Evolutionary conservation across 2,888 invertebrate genomes (phyloP), one percentile per base, ranked within the genome.

Genomic region (Mermis nigrescens): DNA sequence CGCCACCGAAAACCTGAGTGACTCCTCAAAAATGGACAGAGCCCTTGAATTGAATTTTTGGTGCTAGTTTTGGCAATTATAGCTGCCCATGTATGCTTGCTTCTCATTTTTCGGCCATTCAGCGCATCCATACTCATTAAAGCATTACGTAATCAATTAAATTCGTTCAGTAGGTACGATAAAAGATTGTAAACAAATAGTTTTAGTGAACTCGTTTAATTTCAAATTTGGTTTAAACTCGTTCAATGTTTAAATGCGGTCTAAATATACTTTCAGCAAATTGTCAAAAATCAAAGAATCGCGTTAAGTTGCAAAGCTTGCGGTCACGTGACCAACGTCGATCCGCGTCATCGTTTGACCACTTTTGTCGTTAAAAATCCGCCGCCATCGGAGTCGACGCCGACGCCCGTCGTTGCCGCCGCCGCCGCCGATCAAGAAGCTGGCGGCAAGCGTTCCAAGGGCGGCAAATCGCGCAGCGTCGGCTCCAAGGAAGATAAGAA

Each of bases 341-440:
- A 92, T 76, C 88, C 87, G 77, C 85, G 86, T 73, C 95, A 98
- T 76, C 94, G 94, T 76, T 81, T 98, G 67, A 91, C 94, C 74
- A 94, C 95, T 2, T 99, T 86, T 79, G 98, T 98, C 71, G 79
- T 98, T 67, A 98, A 98, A 79, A 95, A 98, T 80, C 98, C 98
- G 66, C 95, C 98, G 26, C 26, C 26, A 7, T 24, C 15, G 51
- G 15, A 7, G 12, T 12, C 51, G 24, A 3, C 48, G 52, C 38
- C 15, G 22, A 27, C 4, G 19, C 22, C 55, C 46, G 53, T 24
- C 22, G 57, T 51, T 12, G 60, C 26, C 12, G 62, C 28, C 31
- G 62, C 61, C 28, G 70, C 72, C 56, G 84, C 83, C 64, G 88
- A 87, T 68, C 88, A 87, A 69, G 85, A 82, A 68, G 85, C 84